Base-by-base conservation (phyloP, 2,113 vertebrate species). In the Pteruthius melanotis region DNA sequence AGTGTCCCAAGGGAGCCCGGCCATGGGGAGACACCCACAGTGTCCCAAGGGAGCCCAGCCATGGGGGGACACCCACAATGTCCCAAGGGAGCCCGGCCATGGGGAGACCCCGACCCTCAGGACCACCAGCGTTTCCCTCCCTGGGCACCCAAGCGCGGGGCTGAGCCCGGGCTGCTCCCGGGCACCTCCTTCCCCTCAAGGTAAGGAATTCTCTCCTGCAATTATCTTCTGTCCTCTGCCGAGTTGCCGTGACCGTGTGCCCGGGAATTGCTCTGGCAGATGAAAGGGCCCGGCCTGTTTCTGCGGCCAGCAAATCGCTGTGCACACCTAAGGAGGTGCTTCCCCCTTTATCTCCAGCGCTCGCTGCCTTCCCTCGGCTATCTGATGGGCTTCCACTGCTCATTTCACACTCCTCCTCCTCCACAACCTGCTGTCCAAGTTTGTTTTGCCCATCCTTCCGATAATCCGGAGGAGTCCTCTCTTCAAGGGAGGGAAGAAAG, bases 81-180 rank as follows among this genome's bases (percentile, higher is more conserved):
- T 72, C 21, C 8, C 0, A 0, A n/a, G 13, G 4, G 10, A 47
- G n/a, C 57, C 61, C 35, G 1, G 15, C 7, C 0, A 1, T 5
- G 6, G 2, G 20, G 30, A 13, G 9, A 42, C 35, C 1, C 9
- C 0, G 8, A 4, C 37, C 31, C 1, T 22, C 4, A 2, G 31
- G 1, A 2, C 5, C 6, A 4, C 4, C 44, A 2, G 61, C 2
- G 0, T 9, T 60, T 15, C 3, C 24, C 40, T 50, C 24, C 10
- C 37, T 54, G 5, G 2, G 13, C 9, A 3, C 14, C 3, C 53
- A 57, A 4, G 47, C 1, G 7, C 45, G 2, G 1, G 14, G 0
- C 54, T 9, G 26, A 64, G 57, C 27, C 4, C 1, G 35, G 1
- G 3, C 35, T 12, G 42, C 61, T 40, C 33, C 70, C 6, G 0